Evolutionary conservation across 2,113 vertebrate genomes (phyloP).

Genomic region (Sinosuthora webbiana): DNA sequence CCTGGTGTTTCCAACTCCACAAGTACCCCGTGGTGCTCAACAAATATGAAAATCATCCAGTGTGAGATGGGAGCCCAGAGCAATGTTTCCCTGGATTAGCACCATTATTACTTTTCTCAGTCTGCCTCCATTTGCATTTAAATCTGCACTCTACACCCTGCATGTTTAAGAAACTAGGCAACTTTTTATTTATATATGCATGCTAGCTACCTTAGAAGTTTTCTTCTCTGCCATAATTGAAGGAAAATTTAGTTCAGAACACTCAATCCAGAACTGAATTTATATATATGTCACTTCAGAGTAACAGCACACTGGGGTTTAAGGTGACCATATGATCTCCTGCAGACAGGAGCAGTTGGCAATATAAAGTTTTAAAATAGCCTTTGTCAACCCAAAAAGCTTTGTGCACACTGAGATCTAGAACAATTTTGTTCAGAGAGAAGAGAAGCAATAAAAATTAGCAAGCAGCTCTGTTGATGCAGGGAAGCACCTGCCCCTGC

Average conservation of each 20-base stretch:
- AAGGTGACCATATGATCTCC: background rate
- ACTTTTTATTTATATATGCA: background rate
- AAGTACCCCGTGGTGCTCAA: background rate
- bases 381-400: background rate
- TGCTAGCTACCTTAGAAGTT: background rate
- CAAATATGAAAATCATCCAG: slow-evolving; percentile 45
- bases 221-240: background rate
- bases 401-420: background rate
- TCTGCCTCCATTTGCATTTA: slow-evolving; percentile 44
- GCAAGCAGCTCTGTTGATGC: background rate
- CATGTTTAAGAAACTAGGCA: background rate
- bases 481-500: background rate
- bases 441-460: background rate
- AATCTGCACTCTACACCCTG: background rate
- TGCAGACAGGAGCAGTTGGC: background rate
- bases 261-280: background rate
- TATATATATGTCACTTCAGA: background rate
- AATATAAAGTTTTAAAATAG: background rate
- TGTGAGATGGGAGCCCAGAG: slow-evolving; percentile 32
- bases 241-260: background rate
- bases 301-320: background rate
- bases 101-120: slow-evolving; percentile 27
- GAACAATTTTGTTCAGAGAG: background rate
- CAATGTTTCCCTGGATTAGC: slow-evolving; percentile 25
- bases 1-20: slow-evolving; percentile 8